Conservation (phyloP, 1,140 invertebrate species). For the Macrobrachium nipponense region DNA sequence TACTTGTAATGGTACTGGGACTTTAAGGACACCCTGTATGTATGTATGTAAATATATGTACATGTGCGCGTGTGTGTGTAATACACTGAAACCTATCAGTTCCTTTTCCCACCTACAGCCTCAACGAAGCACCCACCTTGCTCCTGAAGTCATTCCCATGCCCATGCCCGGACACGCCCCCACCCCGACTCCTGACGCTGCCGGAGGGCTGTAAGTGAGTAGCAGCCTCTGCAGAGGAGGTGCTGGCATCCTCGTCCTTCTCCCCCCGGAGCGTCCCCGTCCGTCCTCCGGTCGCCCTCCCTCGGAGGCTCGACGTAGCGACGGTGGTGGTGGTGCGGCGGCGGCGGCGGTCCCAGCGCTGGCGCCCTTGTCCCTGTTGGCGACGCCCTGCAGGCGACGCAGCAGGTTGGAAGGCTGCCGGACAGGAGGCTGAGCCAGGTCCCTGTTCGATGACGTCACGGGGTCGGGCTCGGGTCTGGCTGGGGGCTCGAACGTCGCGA, state of each 20-base stretch:
- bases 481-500: slow-evolving; percentile 67
- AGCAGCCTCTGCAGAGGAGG: slow-evolving; percentile 36
- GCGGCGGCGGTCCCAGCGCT: background rate
- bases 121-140: slow-evolving; percentile 36
- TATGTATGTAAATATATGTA: background rate
- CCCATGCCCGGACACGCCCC: background rate
- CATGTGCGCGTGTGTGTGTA: background rate
- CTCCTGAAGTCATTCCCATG: slow-evolving; percentile 39
- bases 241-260: slow-evolving; percentile 53
- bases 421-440: slow-evolving; percentile 31
- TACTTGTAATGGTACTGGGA: too few species aligned
- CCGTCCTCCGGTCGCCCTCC: slow-evolving; percentile 15
- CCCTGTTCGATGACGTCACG: slow-evolving; percentile 44
- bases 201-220: slow-evolving; percentile 45
- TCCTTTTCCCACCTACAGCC: background rate
- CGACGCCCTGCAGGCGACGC: slow-evolving; percentile 61
- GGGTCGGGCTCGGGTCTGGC: slow-evolving; percentile 48
- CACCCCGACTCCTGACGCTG: slow-evolving; percentile 49
- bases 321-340: background rate
- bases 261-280: slow-evolving; percentile 41
- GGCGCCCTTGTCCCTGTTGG: slow-evolving; percentile 56
- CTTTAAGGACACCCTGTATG: too few species aligned
- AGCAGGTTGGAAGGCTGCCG: slow-evolving; percentile 59
- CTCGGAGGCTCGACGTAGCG: slow-evolving; percentile 12
- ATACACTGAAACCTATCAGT: background rate